Evolutionary conservation across 2,888 invertebrate genomes (phyloP).

Genomic region (Electrophaes corylata): DNA sequence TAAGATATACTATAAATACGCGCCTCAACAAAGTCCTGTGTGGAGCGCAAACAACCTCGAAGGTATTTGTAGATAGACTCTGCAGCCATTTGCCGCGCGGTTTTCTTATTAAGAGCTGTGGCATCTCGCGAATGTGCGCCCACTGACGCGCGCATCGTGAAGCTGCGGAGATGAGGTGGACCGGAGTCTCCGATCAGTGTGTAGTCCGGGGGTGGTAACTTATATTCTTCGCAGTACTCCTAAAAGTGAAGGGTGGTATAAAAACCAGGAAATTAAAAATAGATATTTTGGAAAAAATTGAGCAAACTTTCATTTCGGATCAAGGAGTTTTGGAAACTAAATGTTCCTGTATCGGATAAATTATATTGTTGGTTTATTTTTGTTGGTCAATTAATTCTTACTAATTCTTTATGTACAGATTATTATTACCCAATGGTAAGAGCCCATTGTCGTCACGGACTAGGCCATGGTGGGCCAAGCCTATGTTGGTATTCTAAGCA

Average conservation of each 20-base stretch:
- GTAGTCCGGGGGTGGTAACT: constrained; percentile 81
- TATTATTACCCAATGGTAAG: too few species aligned
- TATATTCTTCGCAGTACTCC: constrained; percentile 64
- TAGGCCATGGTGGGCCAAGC: too few species aligned
- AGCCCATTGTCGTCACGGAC: too few species aligned
- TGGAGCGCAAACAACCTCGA: constrained; percentile 64
- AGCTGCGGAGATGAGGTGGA: constrained; percentile 86
- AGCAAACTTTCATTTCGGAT: too few species aligned
- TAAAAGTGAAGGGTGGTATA: not conserved
- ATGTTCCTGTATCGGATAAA: too few species aligned
- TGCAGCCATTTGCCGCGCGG: constrained; percentile 14
- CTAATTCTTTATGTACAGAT: too few species aligned
- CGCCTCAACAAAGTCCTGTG: constrained; percentile 65
- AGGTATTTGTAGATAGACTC: constrained; percentile 16
- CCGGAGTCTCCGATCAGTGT: constrained; percentile 85
- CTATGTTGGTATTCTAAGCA: not conserved
- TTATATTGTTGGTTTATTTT: too few species aligned
- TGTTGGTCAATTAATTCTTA: too few species aligned
- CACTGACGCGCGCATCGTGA: constrained; percentile 84
- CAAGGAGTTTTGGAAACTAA: too few species aligned
- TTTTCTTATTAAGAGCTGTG: constrained; percentile 84
- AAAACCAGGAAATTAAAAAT: too few species aligned
- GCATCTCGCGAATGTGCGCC: constrained; percentile 81
- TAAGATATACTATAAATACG: not conserved
- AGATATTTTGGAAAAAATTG: too few species aligned